phyloP scores from a whole-genome alignment of 2,797 vertebrate species.

The Dicrostonyx torquatus region DNA sequence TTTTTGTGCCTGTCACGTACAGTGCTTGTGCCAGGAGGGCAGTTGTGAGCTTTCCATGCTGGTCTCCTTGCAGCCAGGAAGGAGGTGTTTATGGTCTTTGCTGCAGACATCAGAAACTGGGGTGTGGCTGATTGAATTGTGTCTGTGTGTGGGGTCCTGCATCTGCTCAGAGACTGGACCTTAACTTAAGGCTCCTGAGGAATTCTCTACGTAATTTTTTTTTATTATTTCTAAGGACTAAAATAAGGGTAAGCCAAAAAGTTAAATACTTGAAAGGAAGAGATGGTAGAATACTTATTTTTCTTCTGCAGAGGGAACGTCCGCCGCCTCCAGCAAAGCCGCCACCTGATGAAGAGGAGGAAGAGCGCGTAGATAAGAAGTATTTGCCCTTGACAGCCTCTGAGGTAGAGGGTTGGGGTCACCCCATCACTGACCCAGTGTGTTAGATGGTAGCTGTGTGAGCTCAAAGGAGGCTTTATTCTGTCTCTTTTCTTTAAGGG shows the following conservation, averaged over 20 bases:
- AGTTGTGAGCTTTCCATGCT: neutral
- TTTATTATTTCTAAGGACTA: constrained; percentile 30
- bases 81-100: neutral
- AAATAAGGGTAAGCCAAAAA: constrained; percentile 30
- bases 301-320: constrained; percentile 90
- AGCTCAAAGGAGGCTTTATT: neutral
- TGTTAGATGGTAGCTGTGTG: neutral
- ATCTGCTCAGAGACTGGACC: neutral
- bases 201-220: neutral
- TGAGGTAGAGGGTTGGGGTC: constrained; percentile 81
- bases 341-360: constrained; percentile 92
- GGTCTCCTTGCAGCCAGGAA: neutral
- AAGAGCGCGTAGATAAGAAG: constrained; percentile 84
- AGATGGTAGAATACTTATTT: constrained; percentile 41
- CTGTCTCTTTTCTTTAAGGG: neutral
- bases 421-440: neutral
- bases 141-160: neutral
- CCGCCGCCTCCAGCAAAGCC: constrained; percentile 89
- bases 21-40: neutral
- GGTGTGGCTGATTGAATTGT: neutral
- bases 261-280: neutral
- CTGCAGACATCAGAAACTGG: neutral
- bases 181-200: neutral
- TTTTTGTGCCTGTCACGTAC: neutral
- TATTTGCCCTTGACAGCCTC: constrained; percentile 75